These are phyloP conservation scores for Furnarius figulus DNA, from an alignment of 2,113 vertebrate genomes.

Conservation along the genomic window DNA sequence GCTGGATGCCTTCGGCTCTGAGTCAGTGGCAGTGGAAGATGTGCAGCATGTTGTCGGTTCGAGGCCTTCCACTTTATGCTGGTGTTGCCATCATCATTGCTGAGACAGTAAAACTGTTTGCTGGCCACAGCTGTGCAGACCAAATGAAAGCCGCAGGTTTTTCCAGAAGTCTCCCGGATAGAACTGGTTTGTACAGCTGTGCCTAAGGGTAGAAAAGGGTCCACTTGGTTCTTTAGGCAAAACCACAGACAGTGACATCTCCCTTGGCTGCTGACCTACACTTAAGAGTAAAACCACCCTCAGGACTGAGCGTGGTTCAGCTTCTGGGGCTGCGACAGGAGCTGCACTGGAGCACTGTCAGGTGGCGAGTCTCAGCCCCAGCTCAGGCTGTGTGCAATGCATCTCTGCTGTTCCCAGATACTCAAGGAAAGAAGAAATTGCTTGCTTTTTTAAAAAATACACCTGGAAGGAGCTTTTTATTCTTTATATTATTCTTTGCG, in stretches of 20 bases:
- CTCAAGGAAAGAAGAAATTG: neutral
- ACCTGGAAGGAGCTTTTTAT: neutral
- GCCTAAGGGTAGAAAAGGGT: neutral
- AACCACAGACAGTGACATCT: neutral
- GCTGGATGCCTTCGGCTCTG: neutral
- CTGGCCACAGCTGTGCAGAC: neutral
- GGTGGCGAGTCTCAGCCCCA: neutral
- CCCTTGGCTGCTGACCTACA: fast-evolving
- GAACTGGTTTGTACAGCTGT: conserved; percentile 23
- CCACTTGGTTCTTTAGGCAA: neutral
- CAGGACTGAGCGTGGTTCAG: neutral
- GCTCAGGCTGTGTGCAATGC: fast-evolving
- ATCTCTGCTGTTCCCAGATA: neutral
- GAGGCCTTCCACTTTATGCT: neutral
- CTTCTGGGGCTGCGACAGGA: neutral
- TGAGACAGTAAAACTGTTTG: neutral
- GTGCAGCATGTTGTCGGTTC: fast-evolving
- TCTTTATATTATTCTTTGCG: neutral
- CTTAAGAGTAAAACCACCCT: neutral
- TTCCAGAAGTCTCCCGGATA: neutral
- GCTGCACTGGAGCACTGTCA: neutral
- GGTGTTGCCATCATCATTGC: neutral
- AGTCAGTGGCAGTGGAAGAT: neutral
- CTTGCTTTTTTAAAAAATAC: neutral
- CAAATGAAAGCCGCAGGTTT: neutral